A percentile compares a stretch with the other conserved stretches of the same genome.
phyloP scores from a whole-genome alignment of 2,888 invertebrate species.

The Thecophora atra region DNA sequence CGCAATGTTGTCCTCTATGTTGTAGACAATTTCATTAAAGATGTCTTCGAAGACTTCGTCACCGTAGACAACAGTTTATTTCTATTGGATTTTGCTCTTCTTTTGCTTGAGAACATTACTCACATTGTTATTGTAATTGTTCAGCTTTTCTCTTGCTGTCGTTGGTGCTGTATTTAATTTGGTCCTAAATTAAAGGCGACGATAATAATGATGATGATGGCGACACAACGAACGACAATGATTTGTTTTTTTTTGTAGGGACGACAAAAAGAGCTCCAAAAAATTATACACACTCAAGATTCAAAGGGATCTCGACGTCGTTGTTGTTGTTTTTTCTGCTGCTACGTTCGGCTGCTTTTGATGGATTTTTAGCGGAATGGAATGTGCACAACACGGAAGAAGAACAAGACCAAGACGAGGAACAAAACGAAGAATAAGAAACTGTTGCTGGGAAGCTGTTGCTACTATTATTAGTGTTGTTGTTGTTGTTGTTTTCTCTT shows the following conservation, averaged over 20 bases:
- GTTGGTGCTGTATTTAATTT: neutral
- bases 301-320: neutral
- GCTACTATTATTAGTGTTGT: neutral
- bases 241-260: neutral
- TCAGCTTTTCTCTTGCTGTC: neutral
- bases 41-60: too few species aligned
- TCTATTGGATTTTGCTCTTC: too few species aligned
- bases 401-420: neutral
- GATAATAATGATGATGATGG: neutral
- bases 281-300: neutral
- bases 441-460: neutral
- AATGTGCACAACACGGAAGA: neutral
- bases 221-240: neutral
- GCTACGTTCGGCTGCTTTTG: neutral
- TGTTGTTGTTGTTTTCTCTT: constrained; percentile 5
- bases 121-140: neutral
- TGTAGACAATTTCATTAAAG: too few species aligned
- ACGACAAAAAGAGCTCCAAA: neutral
- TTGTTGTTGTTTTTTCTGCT: constrained; percentile 11
- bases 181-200: neutral
- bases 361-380: constrained; percentile 12
- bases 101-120: too few species aligned
- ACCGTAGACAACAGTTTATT: too few species aligned
- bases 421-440: neutral
- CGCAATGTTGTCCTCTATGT: too few species aligned